Conservation (phyloP, 2,888 invertebrate genomes). For the Calephelis perditalis region DNA sequence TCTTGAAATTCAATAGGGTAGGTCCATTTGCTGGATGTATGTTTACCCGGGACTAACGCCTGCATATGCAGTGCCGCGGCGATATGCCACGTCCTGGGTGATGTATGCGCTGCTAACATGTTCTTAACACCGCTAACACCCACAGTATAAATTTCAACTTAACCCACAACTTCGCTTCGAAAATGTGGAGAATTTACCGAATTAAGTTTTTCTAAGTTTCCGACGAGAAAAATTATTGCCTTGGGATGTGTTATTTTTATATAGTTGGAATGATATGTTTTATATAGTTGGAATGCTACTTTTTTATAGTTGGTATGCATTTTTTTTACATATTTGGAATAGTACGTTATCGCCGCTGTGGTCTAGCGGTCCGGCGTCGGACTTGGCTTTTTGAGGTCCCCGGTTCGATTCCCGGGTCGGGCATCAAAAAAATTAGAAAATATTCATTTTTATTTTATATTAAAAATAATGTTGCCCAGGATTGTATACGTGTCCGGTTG, state of each 20-base stretch:
- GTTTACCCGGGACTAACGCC: conserved; percentile 32
- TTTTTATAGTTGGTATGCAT: too few relatives aligned
- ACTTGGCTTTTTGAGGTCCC: too few relatives aligned
- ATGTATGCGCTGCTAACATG: conserved; percentile 62
- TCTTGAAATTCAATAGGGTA: conserved; percentile 25
- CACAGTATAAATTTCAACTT: conserved; percentile 66
- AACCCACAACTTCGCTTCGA: conserved; percentile 58
- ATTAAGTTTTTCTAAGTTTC: conserved; percentile 63
- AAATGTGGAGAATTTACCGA: conserved; percentile 58
- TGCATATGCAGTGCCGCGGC: conserved; percentile 53
- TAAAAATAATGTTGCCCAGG: too few relatives aligned
- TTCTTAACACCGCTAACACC: conserved; percentile 58
- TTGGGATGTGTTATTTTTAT: conserved; percentile 27
- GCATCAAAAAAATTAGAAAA: too few relatives aligned
- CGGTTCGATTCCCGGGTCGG: too few relatives aligned
- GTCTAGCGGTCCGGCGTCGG: too few relatives aligned
- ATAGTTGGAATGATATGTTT: neutral
- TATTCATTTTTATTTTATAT: too few relatives aligned
- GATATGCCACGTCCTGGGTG: conserved; percentile 64
- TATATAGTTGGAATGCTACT: neutral
- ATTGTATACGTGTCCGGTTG: too few relatives aligned
- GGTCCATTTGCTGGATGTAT: conserved; percentile 29
- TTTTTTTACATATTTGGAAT: too few relatives aligned
- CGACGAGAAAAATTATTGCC: conserved; percentile 58
- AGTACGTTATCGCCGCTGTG: too few relatives aligned